These are phyloP conservation scores for Catalaphyllia jardinei DNA, from an alignment of 64 coral and sea anemone genomes.

Conservation along the genomic window DNA sequence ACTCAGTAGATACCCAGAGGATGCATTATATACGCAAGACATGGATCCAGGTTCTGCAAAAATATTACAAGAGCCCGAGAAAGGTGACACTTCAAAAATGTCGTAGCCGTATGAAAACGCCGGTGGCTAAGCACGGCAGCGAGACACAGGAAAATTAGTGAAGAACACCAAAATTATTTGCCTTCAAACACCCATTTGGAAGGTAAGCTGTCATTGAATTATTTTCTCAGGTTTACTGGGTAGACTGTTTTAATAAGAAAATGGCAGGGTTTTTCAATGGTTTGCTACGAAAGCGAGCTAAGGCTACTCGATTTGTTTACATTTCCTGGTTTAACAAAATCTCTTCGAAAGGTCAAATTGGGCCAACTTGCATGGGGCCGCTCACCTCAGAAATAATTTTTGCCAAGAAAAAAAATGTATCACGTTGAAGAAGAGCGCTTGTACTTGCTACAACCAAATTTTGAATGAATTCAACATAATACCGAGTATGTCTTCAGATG, in stretches of 20 bases:
- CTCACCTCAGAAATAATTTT: constrained; percentile 26
- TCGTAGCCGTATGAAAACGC: too few relatives aligned
- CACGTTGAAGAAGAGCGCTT: too few relatives aligned
- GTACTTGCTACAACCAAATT: too few relatives aligned
- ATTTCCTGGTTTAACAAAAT: constrained; percentile 35
- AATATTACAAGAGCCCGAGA: background rate
- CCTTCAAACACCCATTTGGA: too few relatives aligned
- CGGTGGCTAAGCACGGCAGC: too few relatives aligned
- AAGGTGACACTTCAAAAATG: constrained; percentile 16
- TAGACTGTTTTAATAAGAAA: constrained; percentile 12
- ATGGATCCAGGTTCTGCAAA: too few relatives aligned
- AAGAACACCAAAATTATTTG: background rate
- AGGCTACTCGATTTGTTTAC: constrained; percentile 22
- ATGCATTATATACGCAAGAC: too few relatives aligned
- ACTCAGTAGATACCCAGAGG: too few relatives aligned
- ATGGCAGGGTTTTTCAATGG: constrained; percentile 33
- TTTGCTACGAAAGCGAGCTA: constrained; percentile 18
- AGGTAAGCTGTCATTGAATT: constrained; percentile 29
- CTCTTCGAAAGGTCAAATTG: constrained; percentile 38
- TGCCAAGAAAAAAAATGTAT: constrained; percentile 22
- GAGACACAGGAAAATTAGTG: too few relatives aligned
- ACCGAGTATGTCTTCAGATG: too few relatives aligned
- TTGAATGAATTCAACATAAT: too few relatives aligned
- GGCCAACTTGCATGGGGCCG: constrained; percentile 23
- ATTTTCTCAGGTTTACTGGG: constrained; percentile 23